Base-by-base conservation (phyloP, 2,797 vertebrate genomes). In the Enteromius trimaculatus region DNA sequence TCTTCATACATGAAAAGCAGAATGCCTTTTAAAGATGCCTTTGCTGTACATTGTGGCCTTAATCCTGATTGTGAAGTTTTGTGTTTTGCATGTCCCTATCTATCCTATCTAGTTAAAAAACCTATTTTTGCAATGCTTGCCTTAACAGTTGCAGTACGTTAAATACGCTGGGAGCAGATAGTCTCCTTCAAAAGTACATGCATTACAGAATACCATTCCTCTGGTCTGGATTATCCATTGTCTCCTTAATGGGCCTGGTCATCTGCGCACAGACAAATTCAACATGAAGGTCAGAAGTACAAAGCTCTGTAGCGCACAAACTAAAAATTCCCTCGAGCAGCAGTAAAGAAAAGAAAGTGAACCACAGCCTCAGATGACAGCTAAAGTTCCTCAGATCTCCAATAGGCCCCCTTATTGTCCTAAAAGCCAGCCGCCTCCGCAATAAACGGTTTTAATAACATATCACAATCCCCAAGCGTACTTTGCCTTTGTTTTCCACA, bases 361-460 rank as follows among this genome's bases (percentile, higher is more conserved):
- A 83, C 85, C 79, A 77, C 34, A 82, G 62, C 71, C 68, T 83
- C 47, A 80, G 74, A 79, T 44, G 75, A 79, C 66, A 39, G 82
- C 71, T 86, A 83, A 83, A 64, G 55, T 76, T 85, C 44, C 70
- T 83, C 80, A 86, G 84, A 82, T 89, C 87, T 92, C 87, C 70
- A 85, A 55, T 82, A 79, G 87, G 82, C 84, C 83, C 81, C 62
- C 84, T 68, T 80, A 87, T 85, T 85, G 86, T 88, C 86, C 34
- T 47, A 53, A 86, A 78, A 86, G 72, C 72, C 81, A 76, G 66
- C 79, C 86, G 80, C 71, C 70, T 17, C 70, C 83, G 42, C 83
- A 88, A 91, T 89, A 89, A 92, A 92, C 88, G 88, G 88, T 86
- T 92, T 92, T 90, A 91, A 92, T 91, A 92, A 92, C 83, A 87